These are phyloP conservation scores for Heliconius melpomene DNA, from an alignment of 1,140 invertebrate species.

Conservation along the genomic window DNA sequence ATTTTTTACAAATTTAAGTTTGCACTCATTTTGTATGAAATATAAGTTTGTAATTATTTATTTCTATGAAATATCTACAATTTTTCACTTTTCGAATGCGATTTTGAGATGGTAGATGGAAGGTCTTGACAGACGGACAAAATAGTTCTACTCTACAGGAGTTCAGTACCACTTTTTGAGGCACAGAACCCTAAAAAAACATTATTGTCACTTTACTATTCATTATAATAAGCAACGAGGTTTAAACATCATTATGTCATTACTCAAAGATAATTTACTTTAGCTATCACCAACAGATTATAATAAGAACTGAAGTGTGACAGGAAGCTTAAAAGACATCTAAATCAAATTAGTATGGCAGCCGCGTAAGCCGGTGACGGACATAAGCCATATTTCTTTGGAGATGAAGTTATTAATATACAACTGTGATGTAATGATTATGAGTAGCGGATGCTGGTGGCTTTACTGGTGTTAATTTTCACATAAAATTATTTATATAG, in stretches of 20 bases:
- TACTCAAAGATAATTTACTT: not conserved
- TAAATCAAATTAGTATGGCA: constrained; percentile 53
- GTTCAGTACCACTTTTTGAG: not conserved
- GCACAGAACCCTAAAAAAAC: too few relatives aligned
- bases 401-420: constrained; percentile 55
- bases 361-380: constrained; percentile 45
- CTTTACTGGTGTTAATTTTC: not conserved
- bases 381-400: constrained; percentile 45
- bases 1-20: too few relatives aligned
- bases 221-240: not conserved
- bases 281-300: constrained; percentile 4
- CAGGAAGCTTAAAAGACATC: constrained; percentile 42
- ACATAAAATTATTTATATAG: constrained; percentile 5
- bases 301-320: not conserved
- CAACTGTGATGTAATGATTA: constrained; percentile 13
- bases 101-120: too few relatives aligned
- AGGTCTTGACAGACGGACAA: too few relatives aligned
- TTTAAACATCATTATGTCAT: not conserved
- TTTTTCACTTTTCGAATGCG: too few relatives aligned
- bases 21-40: too few relatives aligned
- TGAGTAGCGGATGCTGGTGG: not conserved
- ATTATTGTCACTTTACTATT: too few relatives aligned
- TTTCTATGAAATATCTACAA: too few relatives aligned
- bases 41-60: too few relatives aligned
- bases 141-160: not conserved